Base-by-base conservation (phyloP, 2,888 invertebrate species). In the Platycheirus rosarum region DNA sequence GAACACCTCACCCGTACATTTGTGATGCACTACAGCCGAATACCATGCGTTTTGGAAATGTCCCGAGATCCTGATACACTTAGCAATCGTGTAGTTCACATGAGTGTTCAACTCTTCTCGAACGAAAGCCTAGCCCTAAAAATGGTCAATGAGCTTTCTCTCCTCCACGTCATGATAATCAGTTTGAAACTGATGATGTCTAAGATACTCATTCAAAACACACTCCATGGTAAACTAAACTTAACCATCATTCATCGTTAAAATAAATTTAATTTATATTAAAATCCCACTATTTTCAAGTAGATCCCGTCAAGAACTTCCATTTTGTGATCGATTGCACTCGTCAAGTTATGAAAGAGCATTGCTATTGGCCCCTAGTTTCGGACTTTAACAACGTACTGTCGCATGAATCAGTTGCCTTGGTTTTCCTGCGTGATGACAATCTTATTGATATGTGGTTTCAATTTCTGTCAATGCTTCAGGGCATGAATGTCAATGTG, bases 401-500 rank as follows among this genome's bases (percentile, higher is more conserved):
- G 13, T 97, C 97, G 0, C 98, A 99, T 89, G 93, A 95, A 87
- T 96, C 96, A 13, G 97, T 99, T 2, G 98, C 98, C 13, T 91
- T 97, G 85, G 93, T 95, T 88, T 98, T 99, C 89, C 93, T 98
- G 91, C 94, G 94, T 62, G 97, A 98, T 88, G 95, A 96, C 88
- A 94, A 95, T 80, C 93, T 98, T n/a, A 93, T 98, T 46, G 95
- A 96, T 87, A 96, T 97, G 95, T 99, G 98, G 98, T 97, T 98
- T 91, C 95, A 95, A 87, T 97, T 98, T 89, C 92, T 99, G 16
- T 94, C 96, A 5, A 95, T 97, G 95, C 94, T 98, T 91, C 98
- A 99, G 94, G 97, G 98, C 82, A 98, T 99, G 98, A 98, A 98
- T 91, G 95, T 98, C 60, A 98, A 98, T 92, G 94, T 96, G 85